phyloP scores from a whole-genome alignment of 2,113 vertebrate genomes.

The Cariama cristata region DNA sequence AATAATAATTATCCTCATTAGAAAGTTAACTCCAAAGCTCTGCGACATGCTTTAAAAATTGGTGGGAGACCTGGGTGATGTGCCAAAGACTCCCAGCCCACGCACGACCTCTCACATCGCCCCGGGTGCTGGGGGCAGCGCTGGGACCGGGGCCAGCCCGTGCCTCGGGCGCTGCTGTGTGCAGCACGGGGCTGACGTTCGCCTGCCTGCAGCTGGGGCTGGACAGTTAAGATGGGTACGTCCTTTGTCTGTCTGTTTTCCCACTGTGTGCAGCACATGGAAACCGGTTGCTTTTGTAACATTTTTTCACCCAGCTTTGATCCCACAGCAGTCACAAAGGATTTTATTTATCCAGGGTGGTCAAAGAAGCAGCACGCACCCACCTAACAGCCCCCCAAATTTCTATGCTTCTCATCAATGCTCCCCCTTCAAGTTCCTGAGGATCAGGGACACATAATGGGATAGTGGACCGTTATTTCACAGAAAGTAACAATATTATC shows the following conservation, averaged over 20 bases:
- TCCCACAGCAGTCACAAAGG: accelerated
- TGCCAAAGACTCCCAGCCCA: neutral
- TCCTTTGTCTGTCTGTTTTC: neutral
- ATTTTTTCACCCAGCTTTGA: neutral
- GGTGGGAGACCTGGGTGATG: conserved; percentile 20
- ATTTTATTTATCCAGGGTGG: neutral
- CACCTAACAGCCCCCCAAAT: neutral
- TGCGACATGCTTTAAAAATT: conserved; percentile 7
- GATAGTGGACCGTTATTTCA: neutral
- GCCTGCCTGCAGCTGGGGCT: neutral
- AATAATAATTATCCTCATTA: conserved; percentile 70
- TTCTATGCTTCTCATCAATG: neutral
- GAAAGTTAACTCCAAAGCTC: conserved; percentile 38
- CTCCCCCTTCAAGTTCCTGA: neutral
- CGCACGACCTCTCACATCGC: neutral
- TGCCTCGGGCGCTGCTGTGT: neutral
- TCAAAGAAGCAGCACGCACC: neutral
- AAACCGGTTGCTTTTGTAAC: neutral
- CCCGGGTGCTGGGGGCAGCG: neutral
- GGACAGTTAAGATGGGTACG: neutral
- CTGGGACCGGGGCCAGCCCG: neutral
- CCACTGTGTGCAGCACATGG: neutral
- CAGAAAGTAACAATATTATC: neutral
- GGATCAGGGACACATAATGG: neutral
- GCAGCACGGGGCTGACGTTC: neutral